Conservation (phyloP, 2,113 vertebrate species). For the Anser brachyrhynchus region DNA sequence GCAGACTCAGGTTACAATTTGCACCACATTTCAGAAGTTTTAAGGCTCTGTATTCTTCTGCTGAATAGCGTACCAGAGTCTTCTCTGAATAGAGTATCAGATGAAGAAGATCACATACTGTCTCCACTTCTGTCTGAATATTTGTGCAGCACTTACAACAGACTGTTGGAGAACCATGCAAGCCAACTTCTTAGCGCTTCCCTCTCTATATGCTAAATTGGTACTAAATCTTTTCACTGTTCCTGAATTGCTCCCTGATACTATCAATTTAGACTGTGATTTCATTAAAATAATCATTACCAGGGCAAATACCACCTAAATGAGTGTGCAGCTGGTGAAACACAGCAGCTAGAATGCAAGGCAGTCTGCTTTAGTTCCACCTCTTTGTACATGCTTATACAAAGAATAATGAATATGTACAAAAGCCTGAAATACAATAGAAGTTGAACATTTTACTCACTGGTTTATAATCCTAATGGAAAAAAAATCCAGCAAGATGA, state of each 20-base stretch:
- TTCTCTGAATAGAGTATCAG: not conserved
- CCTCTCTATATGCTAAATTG: not conserved
- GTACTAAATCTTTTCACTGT: not conserved
- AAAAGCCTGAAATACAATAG: not conserved
- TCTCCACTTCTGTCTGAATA: not conserved
- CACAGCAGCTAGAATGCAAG: not conserved
- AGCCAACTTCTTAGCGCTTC: not conserved
- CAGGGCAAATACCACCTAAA: not conserved
- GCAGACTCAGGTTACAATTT: not conserved
- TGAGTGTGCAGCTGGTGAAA: slow-evolving; percentile 8
- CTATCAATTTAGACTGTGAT: slow-evolving; percentile 21
- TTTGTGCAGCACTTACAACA: not conserved
- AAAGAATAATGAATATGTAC: slow-evolving; percentile 34
- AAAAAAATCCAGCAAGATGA: not conserved
- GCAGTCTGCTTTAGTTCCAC: not conserved
- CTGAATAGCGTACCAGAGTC: not conserved
- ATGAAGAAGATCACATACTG: not conserved
- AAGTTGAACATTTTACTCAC: not conserved
- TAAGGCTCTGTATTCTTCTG: not conserved
- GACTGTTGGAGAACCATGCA: not conserved
- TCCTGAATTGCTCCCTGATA: slow-evolving; percentile 5
- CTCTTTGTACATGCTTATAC: not conserved
- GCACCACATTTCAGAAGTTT: not conserved
- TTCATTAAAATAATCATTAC: slow-evolving; percentile 50
- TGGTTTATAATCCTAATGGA: slow-evolving; percentile 5